Evolutionary conservation across 2,888 invertebrate genomes (phyloP).

Genomic region (Diaperis boleti): DNA sequence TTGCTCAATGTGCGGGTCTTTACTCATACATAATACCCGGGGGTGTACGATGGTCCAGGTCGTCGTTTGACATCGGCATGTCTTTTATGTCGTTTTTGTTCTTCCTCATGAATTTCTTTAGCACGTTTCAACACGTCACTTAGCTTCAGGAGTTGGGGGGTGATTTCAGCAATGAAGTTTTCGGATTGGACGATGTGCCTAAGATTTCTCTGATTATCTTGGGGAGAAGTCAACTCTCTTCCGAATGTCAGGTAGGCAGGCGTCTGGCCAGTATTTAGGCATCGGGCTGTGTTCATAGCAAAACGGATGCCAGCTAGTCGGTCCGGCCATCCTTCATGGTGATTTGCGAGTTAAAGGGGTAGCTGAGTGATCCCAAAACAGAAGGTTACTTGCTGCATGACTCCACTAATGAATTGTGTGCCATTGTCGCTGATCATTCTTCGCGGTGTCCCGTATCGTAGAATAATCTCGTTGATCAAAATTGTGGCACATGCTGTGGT

Average conservation of each 20-base stretch:
- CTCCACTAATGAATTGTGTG: slow-evolving; percentile 50
- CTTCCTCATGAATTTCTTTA: too few species aligned
- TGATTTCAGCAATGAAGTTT: slow-evolving; percentile 34
- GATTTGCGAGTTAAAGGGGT: too few species aligned
- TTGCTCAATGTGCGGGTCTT: too few species aligned
- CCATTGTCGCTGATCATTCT: slow-evolving; percentile 57
- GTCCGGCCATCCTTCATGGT: too few species aligned
- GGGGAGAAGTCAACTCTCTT: slow-evolving; percentile 50
- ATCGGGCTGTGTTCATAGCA: slow-evolving; percentile 49
- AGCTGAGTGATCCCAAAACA: slow-evolving; percentile 48
- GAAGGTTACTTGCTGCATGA: slow-evolving; percentile 53
- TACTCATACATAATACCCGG: too few species aligned
- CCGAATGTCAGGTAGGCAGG: slow-evolving; percentile 53
- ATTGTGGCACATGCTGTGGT: slow-evolving; percentile 42
- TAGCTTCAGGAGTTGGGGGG: too few species aligned
- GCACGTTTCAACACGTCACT: too few species aligned
- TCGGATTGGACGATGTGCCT: slow-evolving; percentile 23
- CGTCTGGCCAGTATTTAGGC: slow-evolving; percentile 38
- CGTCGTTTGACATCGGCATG: too few species aligned
- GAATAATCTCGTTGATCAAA: slow-evolving; percentile 47
- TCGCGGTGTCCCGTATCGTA: slow-evolving; percentile 55
- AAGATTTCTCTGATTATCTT: slow-evolving; percentile 40
- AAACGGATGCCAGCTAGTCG: slow-evolving; percentile 37
- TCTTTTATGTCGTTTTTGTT: too few species aligned
- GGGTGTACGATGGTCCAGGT: too few species aligned